These are phyloP conservation scores for Ambastaia sidthimunki DNA, from an alignment of 2,797 vertebrate genomes.

Conservation along the genomic window DNA sequence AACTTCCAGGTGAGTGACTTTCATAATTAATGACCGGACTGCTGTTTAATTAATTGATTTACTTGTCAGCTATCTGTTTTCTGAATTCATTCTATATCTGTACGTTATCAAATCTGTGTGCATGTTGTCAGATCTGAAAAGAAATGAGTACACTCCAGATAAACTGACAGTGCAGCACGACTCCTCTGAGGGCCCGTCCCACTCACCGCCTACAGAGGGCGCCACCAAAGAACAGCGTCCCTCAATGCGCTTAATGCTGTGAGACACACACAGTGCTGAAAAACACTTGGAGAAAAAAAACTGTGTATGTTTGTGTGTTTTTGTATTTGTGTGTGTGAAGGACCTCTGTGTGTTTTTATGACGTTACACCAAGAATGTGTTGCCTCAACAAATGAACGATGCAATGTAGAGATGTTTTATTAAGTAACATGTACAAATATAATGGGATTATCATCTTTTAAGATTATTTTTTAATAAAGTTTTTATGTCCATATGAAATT, in stretches of 20 bases:
- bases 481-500: conserved; percentile 68
- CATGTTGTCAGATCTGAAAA: conserved; percentile 86
- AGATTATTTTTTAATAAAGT: conserved; percentile 55
- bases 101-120: background rate
- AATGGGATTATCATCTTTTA: conserved; percentile 60
- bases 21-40: background rate
- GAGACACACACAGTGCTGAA: conserved; percentile 26
- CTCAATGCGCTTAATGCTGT: conserved; percentile 91
- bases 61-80: background rate
- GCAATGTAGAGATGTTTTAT: conserved; percentile 52
- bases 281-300: conserved; percentile 13
- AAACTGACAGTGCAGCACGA: conserved; percentile 90
- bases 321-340: background rate
- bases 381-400: conserved; percentile 60
- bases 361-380: background rate
- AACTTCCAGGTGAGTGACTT: conserved; percentile 86
- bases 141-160: conserved; percentile 98
- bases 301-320: conserved; percentile 53
- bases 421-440: conserved; percentile 61
- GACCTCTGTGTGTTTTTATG: background rate
- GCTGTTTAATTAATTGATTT: too few species aligned
- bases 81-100: background rate
- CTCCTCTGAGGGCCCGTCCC: conserved; percentile 79
- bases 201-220: conserved; percentile 81
- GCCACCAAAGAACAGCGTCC: conserved; percentile 87